Evolutionary conservation across 2,797 vertebrate species (phyloP).

Genomic region (Fistularia tabacaria): DNA sequence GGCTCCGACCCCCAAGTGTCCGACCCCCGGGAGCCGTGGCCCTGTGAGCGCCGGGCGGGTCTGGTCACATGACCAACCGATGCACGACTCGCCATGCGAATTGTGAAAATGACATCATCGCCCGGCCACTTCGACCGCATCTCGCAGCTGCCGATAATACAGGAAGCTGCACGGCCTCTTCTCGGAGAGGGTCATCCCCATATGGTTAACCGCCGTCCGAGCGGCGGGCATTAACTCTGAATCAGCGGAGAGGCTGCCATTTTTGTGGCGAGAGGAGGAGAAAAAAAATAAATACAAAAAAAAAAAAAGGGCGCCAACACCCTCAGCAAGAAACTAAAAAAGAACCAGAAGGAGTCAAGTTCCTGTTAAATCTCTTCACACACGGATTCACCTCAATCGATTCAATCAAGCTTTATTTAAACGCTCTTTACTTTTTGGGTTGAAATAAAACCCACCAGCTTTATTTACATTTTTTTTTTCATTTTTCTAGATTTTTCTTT

Average conservation of each 20-base stretch:
- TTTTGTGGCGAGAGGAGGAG: background rate
- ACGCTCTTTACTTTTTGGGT: too few relatives aligned
- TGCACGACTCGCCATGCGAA: too few relatives aligned
- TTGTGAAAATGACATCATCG: slow-evolving; percentile 51
- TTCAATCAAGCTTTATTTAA: too few relatives aligned
- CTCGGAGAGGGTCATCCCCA: slow-evolving; percentile 23
- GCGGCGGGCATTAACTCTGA: slow-evolving; percentile 8
- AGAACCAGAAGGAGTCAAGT: background rate
- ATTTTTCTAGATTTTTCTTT: too few relatives aligned
- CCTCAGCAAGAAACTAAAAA: background rate
- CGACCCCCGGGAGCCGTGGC: too few relatives aligned
- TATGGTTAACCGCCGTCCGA: slow-evolving; percentile 29
- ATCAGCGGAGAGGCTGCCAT: background rate
- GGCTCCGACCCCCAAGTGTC: too few relatives aligned
- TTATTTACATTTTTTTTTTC: too few relatives aligned
- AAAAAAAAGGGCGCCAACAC: background rate
- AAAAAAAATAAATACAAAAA: too few relatives aligned
- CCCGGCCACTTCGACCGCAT: slow-evolving; percentile 56
- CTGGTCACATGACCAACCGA: slow-evolving; percentile 31
- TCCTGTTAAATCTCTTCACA: too few relatives aligned
- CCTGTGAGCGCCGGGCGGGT: too few relatives aligned
- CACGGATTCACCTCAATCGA: too few relatives aligned
- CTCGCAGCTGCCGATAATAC: slow-evolving; percentile 37
- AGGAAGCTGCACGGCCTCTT: slow-evolving; percentile 44
- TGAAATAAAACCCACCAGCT: too few relatives aligned